phyloP scores from a whole-genome alignment of 2,113 vertebrate genomes.

The Riparia riparia region DNA sequence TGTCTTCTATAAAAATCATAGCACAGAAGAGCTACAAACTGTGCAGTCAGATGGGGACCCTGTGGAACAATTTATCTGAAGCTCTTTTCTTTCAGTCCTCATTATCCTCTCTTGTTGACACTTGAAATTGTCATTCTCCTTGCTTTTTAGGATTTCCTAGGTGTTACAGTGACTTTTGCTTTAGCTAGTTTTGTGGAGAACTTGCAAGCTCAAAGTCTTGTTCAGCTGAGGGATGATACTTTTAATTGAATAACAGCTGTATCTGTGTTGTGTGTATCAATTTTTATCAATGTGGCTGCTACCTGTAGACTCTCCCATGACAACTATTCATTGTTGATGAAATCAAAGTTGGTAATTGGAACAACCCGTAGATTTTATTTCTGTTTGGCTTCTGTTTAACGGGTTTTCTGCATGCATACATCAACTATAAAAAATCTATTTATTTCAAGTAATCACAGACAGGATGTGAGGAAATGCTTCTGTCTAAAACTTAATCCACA shows the following conservation, averaged over 20 bases:
- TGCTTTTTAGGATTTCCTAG: background rate
- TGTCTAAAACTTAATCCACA: background rate
- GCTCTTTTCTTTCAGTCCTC: background rate
- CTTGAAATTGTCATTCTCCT: background rate
- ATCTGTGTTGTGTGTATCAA: background rate
- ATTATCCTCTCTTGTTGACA: background rate
- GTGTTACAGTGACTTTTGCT: background rate
- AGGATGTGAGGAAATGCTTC: conserved; percentile 22
- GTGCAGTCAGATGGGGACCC: background rate
- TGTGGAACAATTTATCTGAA: background rate
- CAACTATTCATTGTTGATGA: background rate
- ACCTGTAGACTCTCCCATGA: background rate
- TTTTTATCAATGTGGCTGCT: background rate
- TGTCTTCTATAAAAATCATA: background rate
- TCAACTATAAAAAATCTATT: conserved; percentile 7
- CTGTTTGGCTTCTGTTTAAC: conserved; percentile 9
- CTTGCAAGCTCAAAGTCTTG: background rate
- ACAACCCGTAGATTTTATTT: conserved; percentile 11
- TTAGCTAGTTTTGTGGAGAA: background rate
- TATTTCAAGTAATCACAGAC: conserved; percentile 7
- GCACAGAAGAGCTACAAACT: background rate
- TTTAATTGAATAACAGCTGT: background rate
- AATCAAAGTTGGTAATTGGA: background rate
- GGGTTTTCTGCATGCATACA: background rate
- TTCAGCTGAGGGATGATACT: background rate